A percentile compares a stretch with the other conserved stretches of the same genome.
Evolutionary conservation across 1,140 invertebrate species (phyloP).

Genomic region (Drosophila murphyi): DNA sequence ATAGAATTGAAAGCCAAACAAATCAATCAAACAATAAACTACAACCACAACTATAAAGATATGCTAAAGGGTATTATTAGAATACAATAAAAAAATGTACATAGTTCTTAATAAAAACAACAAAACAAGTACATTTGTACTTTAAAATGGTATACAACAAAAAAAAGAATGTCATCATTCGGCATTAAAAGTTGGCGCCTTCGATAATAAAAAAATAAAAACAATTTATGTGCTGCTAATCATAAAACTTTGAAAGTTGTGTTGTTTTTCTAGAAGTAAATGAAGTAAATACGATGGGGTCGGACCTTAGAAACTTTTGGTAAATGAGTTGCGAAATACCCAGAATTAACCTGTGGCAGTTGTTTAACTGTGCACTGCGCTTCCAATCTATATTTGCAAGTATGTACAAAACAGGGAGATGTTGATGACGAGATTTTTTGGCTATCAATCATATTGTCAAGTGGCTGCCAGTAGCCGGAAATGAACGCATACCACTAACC

Average conservation of each 20-base stretch:
- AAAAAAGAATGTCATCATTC: not conserved
- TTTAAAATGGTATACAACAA: too few species aligned
- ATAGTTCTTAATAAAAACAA: too few species aligned
- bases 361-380: not conserved
- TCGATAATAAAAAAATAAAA: not conserved
- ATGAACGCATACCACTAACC: slow-evolving; percentile 35
- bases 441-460: slow-evolving; percentile 39
- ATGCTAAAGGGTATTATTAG: not conserved
- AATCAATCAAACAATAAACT: not conserved
- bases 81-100: too few species aligned
- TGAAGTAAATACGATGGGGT: not conserved
- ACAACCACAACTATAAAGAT: not conserved
- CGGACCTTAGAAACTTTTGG: slow-evolving; percentile 1
- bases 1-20: slow-evolving; percentile 3
- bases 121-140: too few species aligned
- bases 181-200: not conserved
- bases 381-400: slow-evolving; percentile 15
- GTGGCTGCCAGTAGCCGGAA: slow-evolving; percentile 39
- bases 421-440: not conserved
- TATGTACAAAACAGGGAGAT: too few species aligned
- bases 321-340: slow-evolving; percentile 46
- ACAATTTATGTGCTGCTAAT: not conserved
- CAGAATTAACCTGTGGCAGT: slow-evolving; percentile 19
- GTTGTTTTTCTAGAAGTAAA: too few species aligned
- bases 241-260: not conserved